These are phyloP conservation scores for Propithecus deckenii DNA, from an alignment of 2,797 vertebrate genomes.

Conservation along the genomic window DNA sequence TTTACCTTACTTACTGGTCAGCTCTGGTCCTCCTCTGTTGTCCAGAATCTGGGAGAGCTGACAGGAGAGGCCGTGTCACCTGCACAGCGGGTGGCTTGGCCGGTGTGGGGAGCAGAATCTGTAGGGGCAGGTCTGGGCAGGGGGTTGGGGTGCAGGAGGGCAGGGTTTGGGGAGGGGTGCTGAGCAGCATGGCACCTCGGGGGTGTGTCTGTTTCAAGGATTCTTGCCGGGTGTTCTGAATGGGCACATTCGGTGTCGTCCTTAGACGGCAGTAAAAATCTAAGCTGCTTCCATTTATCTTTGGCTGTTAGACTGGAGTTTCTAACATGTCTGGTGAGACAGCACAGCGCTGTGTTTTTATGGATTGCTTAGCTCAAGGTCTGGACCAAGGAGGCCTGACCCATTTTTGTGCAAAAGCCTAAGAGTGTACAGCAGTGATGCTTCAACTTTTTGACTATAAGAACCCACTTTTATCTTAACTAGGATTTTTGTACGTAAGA, in stretches of 20 bases:
- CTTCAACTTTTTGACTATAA: no score
- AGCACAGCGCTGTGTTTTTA: no score
- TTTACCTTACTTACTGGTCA: neutral
- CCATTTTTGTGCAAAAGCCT: neutral
- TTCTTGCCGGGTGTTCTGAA: neutral
- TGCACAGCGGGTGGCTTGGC: neutral
- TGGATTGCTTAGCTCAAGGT: neutral
- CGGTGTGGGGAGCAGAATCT: no score
- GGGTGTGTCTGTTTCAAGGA: neutral
- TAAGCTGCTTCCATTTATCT: neutral
- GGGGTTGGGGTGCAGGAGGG: neutral
- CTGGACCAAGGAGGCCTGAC: neutral
- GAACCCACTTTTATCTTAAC: neutral
- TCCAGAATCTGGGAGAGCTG: neutral
- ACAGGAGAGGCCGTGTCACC: fast-evolving
- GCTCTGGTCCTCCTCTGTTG: neutral
- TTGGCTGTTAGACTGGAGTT: neutral
- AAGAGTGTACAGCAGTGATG: neutral
- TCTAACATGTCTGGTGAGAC: no score
- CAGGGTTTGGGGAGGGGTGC: neutral
- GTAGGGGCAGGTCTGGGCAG: no score
- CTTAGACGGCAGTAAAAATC: neutral
- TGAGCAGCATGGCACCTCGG: no score
- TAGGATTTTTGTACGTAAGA: neutral
- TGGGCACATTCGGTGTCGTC: neutral